Evolutionary conservation across 2,888 invertebrate genomes (phyloP), one percentile per base, ranked within the genome.

Genomic region (Endomychus coccineus): DNA sequence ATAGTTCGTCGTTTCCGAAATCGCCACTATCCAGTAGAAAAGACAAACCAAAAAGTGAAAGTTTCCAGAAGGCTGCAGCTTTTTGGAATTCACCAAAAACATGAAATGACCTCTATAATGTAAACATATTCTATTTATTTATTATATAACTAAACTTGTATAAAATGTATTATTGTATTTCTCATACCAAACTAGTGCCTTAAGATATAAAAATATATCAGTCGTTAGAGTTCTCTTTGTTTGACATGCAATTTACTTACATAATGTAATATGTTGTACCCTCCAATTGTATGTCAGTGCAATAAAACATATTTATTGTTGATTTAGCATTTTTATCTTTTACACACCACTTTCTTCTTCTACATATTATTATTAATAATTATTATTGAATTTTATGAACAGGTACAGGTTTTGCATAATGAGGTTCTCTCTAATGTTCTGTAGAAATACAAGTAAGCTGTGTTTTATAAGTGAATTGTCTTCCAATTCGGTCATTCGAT

Each of bases 41-140:
- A 36, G 51, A 52, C 31, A 58, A 55, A 47, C 55, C 55, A 32
- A 62, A 59, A 52, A 63, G 58, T 44, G 64, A 62, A 37, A 61
- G 54, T 39, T 67, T 66, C 48, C 55, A 59, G 40, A 65, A 61
- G 47, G 65, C 62, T n/a, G 54, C 63, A 2, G 64, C 62, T 16
- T 66, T 67, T 54, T 66, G 66, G 66, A 66, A 61, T 43, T 51
- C 55, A 30, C 54, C 60, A 9, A 58, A 59, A 54, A 50, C 46
- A 22, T 38, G 27, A 34, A 17, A 9, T 29, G 6, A 7, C 10
- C 28, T 16, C 10, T n/a, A n/a, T n/a, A n/a, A 9, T 9, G 16
- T 16, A 30, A 40, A 13, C 27, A 2, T 17, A 15, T 17, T 28
- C 7, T 32, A 12, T 25, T 21, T 3, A 15, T 12, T 14, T 3